Percentiles rank a stretch among this genome's conserved stretches.
Conservation (phyloP, 1,140 invertebrate genomes). For the Apis cerana region DNA sequence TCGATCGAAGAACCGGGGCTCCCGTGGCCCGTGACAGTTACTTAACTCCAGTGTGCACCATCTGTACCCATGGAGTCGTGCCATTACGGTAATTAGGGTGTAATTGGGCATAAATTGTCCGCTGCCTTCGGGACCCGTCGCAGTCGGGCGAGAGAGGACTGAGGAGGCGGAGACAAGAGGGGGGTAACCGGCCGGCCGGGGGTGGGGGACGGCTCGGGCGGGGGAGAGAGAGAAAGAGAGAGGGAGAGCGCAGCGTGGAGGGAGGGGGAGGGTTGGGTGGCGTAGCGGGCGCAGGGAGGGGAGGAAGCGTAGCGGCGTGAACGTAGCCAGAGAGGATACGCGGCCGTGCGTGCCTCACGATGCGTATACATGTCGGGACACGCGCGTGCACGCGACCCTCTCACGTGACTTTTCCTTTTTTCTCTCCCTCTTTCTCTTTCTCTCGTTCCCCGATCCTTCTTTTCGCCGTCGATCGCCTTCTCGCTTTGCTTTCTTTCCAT, state of each 20-base stretch:
- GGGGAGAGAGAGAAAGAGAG: not conserved
- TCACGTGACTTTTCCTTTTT: constrained; percentile 6
- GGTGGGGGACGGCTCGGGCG: constrained; percentile 31
- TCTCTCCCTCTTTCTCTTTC: not conserved
- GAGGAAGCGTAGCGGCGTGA: constrained; percentile 40
- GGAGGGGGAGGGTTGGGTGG: constrained; percentile 8
- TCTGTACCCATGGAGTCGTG: constrained; percentile 62
- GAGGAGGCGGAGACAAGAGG: constrained; percentile 52
- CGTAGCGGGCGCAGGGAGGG: constrained; percentile 11
- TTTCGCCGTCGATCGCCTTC: too few species aligned
- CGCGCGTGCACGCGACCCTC: constrained; percentile 55
- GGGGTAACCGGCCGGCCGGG: not conserved
- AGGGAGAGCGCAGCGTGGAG: not conserved
- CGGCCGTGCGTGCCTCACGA: constrained; percentile 41
- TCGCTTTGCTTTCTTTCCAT: too few species aligned
- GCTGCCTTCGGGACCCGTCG: constrained; percentile 37
- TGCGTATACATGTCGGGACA: constrained; percentile 52
- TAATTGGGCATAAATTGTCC: constrained; percentile 73
- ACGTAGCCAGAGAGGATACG: constrained; percentile 43
- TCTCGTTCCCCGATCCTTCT: not conserved
- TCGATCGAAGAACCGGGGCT: constrained; percentile 18
- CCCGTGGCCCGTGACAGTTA: constrained; percentile 64
- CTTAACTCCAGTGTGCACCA: constrained; percentile 68
- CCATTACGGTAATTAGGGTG: constrained; percentile 72
- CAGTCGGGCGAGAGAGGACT: constrained; percentile 1